Evolutionary conservation across 2,113 vertebrate species (phyloP), one percentile per base, ranked within the genome.

Genomic region (Meriones unguiculatus): DNA sequence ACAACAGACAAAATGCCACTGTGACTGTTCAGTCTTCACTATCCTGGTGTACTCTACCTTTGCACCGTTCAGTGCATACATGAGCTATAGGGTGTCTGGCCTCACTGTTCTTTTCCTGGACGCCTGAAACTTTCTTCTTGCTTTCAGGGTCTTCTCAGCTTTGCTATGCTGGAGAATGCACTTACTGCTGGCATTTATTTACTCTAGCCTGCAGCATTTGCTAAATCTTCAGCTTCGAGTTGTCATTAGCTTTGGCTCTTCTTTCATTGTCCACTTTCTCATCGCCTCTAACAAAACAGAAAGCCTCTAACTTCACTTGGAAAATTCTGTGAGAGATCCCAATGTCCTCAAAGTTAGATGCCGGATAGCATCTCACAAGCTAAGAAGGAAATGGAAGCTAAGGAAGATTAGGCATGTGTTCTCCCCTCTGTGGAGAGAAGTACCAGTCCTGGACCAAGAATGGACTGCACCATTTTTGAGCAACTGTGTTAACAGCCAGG

Each of bases 1-100:
- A 97, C 98, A 98, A 97, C 98, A 98, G 97, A 98, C 96, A 97
- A 97, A 98, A 97, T 96, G 97, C 96, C 97, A 96, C 80, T 82
- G 97, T 96, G 93, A 96, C 93, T 96, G 97, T 81, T 98, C 97
- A 98, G 97, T 97, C 96, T 98, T 98, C 98, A 90, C 97, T 97
- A 90, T 95, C 96, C 98, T 73, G 98, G 98, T 97, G 97, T 97
- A 97, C 94, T 91, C 88, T 96, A 81, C 96, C 98, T 97, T 97
- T 97, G 95, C 94, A 96, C 72, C 80, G 91, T 89, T 97, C 98
- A 98, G 98, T 95, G 97, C 95, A 96, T 94, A 98, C 97, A 97
- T 87, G 94, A 97, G 95, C 96, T 94, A 94, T 96, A 87, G 54
- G 93, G 91, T 97, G 85, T 97, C 94, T 76, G 59, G 96, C 89